Evolutionary conservation across 2,888 invertebrate genomes (phyloP).

Genomic region (Neelides folsomi): DNA sequence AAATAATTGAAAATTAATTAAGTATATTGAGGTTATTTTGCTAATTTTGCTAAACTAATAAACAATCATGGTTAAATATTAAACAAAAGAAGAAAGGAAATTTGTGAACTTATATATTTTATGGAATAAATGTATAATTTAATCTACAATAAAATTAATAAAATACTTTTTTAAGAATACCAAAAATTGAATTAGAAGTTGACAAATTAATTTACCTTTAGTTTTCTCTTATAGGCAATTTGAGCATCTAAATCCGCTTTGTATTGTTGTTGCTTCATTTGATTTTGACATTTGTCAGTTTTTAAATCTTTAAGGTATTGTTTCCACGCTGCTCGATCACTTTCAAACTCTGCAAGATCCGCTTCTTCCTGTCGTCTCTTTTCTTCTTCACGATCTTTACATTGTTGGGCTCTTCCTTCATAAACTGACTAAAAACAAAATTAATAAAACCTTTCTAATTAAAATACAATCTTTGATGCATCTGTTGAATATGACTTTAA

Average conservation of each 20-base stretch:
- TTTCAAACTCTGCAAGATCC: slow-evolving; percentile 20
- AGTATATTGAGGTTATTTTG: too few species aligned
- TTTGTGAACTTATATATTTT: too few species aligned
- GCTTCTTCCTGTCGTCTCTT: slow-evolving; percentile 26
- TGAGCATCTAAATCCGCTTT: slow-evolving; percentile 21
- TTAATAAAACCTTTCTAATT: not conserved
- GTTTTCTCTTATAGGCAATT: slow-evolving; percentile 15
- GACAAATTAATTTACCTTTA: slow-evolving; percentile 21
- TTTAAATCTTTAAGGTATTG: slow-evolving; percentile 21
- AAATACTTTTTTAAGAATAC: too few species aligned
- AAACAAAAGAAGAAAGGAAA: too few species aligned
- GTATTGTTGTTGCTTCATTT: slow-evolving; percentile 15
- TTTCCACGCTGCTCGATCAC: slow-evolving; percentile 30
- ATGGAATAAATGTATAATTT: too few species aligned
- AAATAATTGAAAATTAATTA: not conserved
- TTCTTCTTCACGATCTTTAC: slow-evolving; percentile 20
- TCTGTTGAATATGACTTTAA: too few species aligned
- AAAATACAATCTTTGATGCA: too few species aligned
- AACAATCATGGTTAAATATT: too few species aligned
- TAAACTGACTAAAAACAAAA: slow-evolving; percentile 18
- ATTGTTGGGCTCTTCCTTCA: slow-evolving; percentile 23
- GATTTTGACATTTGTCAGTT: slow-evolving; percentile 14
- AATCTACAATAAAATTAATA: too few species aligned
- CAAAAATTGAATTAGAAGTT: too few species aligned
- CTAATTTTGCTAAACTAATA: too few species aligned